Conservation (phyloP, 1,140 invertebrate species). For the Camponotus floridanus region DNA sequence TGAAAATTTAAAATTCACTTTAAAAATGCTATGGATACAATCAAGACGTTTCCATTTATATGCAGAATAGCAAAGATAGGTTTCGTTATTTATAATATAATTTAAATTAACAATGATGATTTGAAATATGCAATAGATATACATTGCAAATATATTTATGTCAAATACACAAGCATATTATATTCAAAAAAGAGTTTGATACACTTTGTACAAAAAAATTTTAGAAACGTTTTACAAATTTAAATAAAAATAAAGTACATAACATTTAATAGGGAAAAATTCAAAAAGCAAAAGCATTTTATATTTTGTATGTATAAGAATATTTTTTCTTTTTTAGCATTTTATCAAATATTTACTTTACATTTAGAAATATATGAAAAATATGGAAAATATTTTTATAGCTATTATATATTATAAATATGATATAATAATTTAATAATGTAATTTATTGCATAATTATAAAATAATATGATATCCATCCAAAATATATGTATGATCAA, state of each 20-base stretch:
- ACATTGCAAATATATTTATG: not conserved
- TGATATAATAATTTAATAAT: not conserved
- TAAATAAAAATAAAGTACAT: no score
- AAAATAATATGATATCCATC: not conserved
- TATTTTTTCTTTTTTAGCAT: no score
- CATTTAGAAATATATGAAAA: not conserved
- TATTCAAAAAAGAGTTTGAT: not conserved
- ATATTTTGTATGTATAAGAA: no score
- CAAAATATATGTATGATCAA: not conserved
- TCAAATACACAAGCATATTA: not conserved
- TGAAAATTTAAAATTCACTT: constrained; percentile 41
- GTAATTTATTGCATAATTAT: not conserved
- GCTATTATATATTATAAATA: not conserved
- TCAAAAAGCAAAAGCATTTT: no score
- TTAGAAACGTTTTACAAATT: no score
- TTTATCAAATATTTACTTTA: not conserved
- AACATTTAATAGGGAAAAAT: no score
- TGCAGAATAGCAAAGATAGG: constrained; percentile 19
- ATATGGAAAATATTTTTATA: not conserved
- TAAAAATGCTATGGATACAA: constrained; percentile 5
- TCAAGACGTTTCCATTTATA: constrained; percentile 33
- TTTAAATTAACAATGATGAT: constrained; percentile 3
- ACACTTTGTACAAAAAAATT: not conserved
- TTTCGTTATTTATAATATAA: constrained; percentile 1
- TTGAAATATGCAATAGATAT: not conserved